Evolutionary conservation across 2,113 vertebrate genomes (phyloP).

Genomic region (Carlito syrichta): DNA sequence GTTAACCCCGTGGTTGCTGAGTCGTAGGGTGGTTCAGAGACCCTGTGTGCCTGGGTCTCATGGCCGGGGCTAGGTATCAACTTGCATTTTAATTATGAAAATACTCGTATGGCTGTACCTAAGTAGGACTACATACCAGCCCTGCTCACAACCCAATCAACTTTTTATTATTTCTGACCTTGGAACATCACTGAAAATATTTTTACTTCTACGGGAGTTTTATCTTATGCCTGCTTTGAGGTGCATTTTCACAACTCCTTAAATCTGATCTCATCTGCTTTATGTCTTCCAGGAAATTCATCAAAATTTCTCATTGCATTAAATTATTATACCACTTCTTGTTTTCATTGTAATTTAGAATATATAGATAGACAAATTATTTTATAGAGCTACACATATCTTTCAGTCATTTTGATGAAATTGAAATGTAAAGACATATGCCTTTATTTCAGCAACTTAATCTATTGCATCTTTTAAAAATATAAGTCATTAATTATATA

Average conservation of each 20-base stretch:
- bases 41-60: background rate
- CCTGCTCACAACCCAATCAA: background rate
- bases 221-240: background rate
- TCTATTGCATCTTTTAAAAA: background rate
- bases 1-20: background rate
- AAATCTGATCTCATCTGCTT: background rate
- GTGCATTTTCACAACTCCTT: background rate
- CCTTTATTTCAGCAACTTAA: background rate
- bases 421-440: background rate
- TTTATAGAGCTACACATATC: background rate
- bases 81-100: background rate
- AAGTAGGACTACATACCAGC: background rate
- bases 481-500: background rate
- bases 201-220: background rate
- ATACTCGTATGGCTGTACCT: background rate
- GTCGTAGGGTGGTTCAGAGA: background rate
- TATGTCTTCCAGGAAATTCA: background rate
- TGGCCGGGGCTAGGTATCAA: background rate
- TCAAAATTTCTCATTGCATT: background rate
- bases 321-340: background rate
- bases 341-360: constrained; percentile 1
- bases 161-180: background rate
- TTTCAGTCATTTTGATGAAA: constrained; percentile 1
- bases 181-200: background rate
- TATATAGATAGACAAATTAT: background rate